Evolutionary conservation across 2,888 invertebrate species (phyloP), one percentile per base, ranked within the genome.

Genomic region (Meghimatium bilineatum): DNA sequence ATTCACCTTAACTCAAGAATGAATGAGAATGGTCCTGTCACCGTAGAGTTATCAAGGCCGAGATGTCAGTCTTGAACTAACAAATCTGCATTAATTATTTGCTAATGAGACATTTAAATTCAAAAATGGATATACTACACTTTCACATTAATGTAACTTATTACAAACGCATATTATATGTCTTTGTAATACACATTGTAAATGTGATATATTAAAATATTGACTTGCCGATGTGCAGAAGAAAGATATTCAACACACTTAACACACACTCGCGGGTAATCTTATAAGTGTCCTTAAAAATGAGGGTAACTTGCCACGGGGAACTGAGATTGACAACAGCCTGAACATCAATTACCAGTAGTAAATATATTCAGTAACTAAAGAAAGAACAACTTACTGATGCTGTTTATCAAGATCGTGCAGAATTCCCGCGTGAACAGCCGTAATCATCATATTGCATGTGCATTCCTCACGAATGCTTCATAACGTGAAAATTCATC

Each of bases 381-480:
- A n/a, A 38, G 17, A 38, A 80, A 72, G n/a, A 17, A 26, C 10
- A 36, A 81, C 81, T 81, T 81, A 81, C 81, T 63, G 74, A 44
- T 36, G 44, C 29, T 63, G 72, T 56, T 44, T 71, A 12, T 81
- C 81, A 74, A 74, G 72, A 32, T 81, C 81, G 29, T 63, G 81
- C 60, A 81, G 60, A 72, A 81, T 81, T 38, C 60, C 44, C 29
- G 60, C 72, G 63, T 81, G 81, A 20, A 72, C 63, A 63, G 81
- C 36, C 29, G 81, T 44, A 63, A 72, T 72, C 63, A 81, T 81
- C 74, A 74, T 63, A 34, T 17, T 74, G 36, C 81, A 60, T 63
- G 32, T 81, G 74, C 74, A 74, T 72, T 80, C 38, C 20, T 52
- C 69, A 71, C 6, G 29, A 32, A 26, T 36, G 36, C 56, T 72